Evolutionary conservation across 2,888 invertebrate species (phyloP).

Genomic region (Sarcophaga variegata): DNA sequence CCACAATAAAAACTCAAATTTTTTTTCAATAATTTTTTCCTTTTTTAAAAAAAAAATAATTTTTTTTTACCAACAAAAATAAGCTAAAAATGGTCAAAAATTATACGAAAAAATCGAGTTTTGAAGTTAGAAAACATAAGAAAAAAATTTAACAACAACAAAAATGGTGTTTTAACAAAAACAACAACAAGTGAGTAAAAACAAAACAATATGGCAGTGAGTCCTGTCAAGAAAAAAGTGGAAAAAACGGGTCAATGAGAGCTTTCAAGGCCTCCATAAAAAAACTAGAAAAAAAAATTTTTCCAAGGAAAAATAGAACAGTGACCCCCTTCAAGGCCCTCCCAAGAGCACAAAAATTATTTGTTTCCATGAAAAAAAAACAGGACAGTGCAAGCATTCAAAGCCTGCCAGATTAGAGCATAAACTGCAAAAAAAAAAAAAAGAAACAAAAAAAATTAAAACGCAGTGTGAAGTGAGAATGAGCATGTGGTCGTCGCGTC

Average conservation of each 20-base stretch:
- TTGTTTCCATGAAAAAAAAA: too few relatives aligned
- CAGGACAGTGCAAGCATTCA: too few relatives aligned
- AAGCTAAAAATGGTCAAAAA: conserved; percentile 10
- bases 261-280: neutral
- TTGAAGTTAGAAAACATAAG: conserved; percentile 10
- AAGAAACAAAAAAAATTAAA: too few relatives aligned
- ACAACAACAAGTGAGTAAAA: conserved; percentile 49
- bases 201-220: neutral
- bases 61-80: conserved; percentile 23
- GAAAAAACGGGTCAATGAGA: neutral
- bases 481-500: too few relatives aligned
- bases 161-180: neutral
- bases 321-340: too few relatives aligned
- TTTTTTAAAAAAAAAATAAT: neutral
- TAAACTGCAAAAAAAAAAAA: too few relatives aligned
- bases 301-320: too few relatives aligned
- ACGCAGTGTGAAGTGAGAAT: too few relatives aligned
- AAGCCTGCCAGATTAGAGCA: too few relatives aligned
- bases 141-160: neutral
- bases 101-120: neutral
- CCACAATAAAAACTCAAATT: conserved; percentile 63
- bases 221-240: too few relatives aligned
- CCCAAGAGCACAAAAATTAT: too few relatives aligned
- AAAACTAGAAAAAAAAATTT: too few relatives aligned
- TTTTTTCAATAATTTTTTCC: conserved; percentile 39